Conservation (phyloP, 2,797 vertebrate species). For the Tamandua tetradactyla region DNA sequence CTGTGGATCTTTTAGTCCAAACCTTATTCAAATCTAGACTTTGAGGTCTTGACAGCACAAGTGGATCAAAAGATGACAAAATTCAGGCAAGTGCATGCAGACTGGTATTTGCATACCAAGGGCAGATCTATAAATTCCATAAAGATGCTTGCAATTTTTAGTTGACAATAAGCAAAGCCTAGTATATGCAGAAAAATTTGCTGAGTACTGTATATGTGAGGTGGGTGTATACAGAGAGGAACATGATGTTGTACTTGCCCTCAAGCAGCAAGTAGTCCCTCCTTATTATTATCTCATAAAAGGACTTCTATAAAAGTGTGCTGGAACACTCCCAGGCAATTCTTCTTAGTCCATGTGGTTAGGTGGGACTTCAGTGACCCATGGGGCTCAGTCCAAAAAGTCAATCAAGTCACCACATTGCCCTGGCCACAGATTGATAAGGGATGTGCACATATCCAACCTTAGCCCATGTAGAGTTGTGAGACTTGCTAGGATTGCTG, state of each 20-base stretch:
- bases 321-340: not conserved
- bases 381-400: not conserved
- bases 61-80: constrained; percentile 61
- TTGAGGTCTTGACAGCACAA: constrained; percentile 35
- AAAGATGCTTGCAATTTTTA: not conserved
- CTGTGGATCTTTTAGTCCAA: constrained; percentile 30
- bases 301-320: not conserved
- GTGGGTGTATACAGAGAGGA: not conserved
- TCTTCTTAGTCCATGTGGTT: constrained; percentile 28
- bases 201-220: not conserved
- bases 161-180: constrained; percentile 15
- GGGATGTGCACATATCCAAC: not conserved
- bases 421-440: not conserved
- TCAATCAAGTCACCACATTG: not conserved
- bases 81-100: constrained; percentile 30
- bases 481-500: constrained; percentile 5
- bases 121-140: constrained; percentile 40
- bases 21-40: constrained; percentile 26
- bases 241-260: not conserved
- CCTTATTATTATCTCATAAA: not conserved
- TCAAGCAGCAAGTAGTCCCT: not conserved
- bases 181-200: not conserved
- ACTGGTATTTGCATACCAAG: not conserved
- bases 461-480: not conserved
- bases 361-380: not conserved